Evolutionary conservation across 2,888 invertebrate species (phyloP).

Genomic region (Monoplex corrugatus): DNA sequence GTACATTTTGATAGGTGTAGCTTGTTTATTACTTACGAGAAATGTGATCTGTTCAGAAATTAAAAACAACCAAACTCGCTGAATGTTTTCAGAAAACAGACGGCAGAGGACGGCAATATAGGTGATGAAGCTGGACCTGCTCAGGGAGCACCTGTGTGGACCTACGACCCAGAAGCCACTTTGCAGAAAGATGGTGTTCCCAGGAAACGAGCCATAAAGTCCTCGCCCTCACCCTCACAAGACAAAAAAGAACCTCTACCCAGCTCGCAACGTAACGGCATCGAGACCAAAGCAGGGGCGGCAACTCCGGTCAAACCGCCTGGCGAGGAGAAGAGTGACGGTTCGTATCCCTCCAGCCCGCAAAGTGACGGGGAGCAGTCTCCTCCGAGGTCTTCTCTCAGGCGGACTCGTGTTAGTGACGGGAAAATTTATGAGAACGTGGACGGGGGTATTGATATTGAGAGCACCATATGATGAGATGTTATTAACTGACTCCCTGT

Average conservation of each 20-base stretch:
- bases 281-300: slow-evolving; percentile 35
- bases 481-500: neutral
- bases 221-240: neutral
- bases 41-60: no score
- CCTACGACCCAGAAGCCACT: slow-evolving; percentile 56
- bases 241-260: neutral
- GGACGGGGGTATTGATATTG: slow-evolving; percentile 59
- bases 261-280: slow-evolving; percentile 37
- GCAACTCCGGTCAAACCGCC: neutral
- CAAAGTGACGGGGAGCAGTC: slow-evolving; percentile 27
- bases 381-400: neutral
- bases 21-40: no score
- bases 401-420: slow-evolving; percentile 63
- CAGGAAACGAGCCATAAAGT: slow-evolving; percentile 41
- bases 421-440: slow-evolving; percentile 76
- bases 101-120: slow-evolving; percentile 29
- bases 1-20: no score
- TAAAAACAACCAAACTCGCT: no score
- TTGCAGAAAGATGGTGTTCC: slow-evolving; percentile 53
- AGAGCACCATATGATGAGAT: slow-evolving; percentile 52
- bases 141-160: slow-evolving; percentile 48
- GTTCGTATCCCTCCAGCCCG: slow-evolving; percentile 22
- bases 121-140: neutral
- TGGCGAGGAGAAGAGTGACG: slow-evolving; percentile 1
- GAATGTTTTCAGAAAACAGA: slow-evolving; percentile 33